Evolutionary conservation across 2,797 vertebrate species (phyloP), one percentile per base, ranked within the genome.

Genomic region (Myotis daubentonii): DNA sequence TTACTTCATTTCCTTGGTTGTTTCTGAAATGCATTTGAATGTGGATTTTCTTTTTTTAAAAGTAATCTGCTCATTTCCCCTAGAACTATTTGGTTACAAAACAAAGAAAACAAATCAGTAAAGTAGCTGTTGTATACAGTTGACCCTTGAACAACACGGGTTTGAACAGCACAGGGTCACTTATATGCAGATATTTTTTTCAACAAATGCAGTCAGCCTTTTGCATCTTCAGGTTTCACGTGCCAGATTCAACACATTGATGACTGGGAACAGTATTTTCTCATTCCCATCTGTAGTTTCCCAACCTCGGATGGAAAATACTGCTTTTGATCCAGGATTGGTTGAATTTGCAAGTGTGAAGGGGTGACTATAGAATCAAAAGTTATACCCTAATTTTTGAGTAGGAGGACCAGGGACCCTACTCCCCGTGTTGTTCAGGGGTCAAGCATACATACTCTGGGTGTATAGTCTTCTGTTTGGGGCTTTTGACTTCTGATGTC

Each of bases 21-120:
- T 93, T 80, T 86, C 80, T 89, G 49, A 85, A 85, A 66, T 4
- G 20, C 92, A 86, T 51, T 71, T 90, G 87, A 72, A 3, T 33
- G 20, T 60, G 10, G 44, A 38, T 2, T 33, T 66, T 17, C 28
- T 47, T 62, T 62, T 44, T 16, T 70, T 13, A 16, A 0, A 75
- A 81, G 62, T 41, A 84, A 36, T 65, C 28, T 78, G 19, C 33
- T 86, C 33, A 53, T 49, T 62, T 60, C 66, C 25, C 11, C 41
- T 22, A 75, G 66, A 83, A 33, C 9, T 51, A 13, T 41, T 66
- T 79, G 44, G n/a, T 38, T 20, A 60, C 30, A 91, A 57, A 87
- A 19, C n/a, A 79, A 55, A 51, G 23, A 33, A 93, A 90, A n/a
- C 16, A 76, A 79, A 57, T 11, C 36, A 28, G 47, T 23, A 66